A percentile compares a stretch with the other conserved stretches of the same genome.
phyloP scores from a whole-genome alignment of 2,888 invertebrate species.

The Plagodis pulveraria region DNA sequence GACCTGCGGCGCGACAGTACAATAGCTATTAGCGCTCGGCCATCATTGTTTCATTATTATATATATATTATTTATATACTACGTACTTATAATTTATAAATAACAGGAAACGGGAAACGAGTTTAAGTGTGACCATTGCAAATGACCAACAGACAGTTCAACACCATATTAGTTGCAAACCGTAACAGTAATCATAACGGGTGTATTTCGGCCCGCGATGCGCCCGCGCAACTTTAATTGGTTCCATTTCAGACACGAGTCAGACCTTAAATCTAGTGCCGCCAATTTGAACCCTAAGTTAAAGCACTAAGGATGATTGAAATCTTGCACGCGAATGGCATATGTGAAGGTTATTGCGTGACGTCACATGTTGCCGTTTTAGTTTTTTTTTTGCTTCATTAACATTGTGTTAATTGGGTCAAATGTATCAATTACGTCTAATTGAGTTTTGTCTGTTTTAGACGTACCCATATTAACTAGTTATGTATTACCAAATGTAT shows the following conservation, averaged over 20 bases:
- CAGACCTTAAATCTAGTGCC: conserved; percentile 21
- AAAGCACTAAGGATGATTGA: conserved; percentile 29
- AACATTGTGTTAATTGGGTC: conserved; percentile 25
- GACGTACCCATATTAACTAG: too few species aligned
- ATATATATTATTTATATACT: too few species aligned
- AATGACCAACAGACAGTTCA: conserved; percentile 3
- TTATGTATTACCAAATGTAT: too few species aligned
- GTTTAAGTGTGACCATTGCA: conserved; percentile 5
- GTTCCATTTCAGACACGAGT: conserved; percentile 40
- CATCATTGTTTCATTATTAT: too few species aligned
- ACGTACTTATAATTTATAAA: conserved; percentile 7
- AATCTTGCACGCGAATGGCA: not conserved
- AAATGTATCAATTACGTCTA: conserved; percentile 17
- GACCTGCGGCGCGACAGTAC: too few species aligned
- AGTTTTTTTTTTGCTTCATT: conserved; percentile 22
- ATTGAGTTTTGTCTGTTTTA: not conserved
- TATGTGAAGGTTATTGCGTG: conserved; percentile 12
- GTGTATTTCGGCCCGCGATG: conserved; percentile 47
- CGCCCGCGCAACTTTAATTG: conserved; percentile 55
- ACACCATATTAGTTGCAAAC: conserved; percentile 28
- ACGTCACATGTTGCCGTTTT: conserved; percentile 16
- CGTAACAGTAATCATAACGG: conserved; percentile 62
- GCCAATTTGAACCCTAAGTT: conserved; percentile 24
- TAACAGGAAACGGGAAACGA: conserved; percentile 3
- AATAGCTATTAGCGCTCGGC: too few species aligned